Evolutionary conservation across 2,113 vertebrate genomes (phyloP).

Genomic region (Rutilus rutilus): DNA sequence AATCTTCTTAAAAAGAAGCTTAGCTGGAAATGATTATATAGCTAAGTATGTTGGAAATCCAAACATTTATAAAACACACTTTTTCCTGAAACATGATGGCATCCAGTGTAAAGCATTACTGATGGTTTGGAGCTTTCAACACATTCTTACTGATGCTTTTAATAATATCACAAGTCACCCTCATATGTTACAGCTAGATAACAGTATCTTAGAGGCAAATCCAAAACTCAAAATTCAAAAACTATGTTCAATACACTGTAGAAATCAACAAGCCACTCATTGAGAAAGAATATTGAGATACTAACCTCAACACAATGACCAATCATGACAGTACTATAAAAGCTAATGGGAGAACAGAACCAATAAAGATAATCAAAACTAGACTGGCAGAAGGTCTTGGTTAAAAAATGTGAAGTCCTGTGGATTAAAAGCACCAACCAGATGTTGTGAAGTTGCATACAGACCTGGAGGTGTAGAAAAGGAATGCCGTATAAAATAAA

Average conservation of each 20-base stretch:
- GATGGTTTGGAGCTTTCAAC: not conserved
- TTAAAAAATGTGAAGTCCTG: not conserved
- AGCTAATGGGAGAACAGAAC: not conserved
- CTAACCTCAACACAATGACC: not conserved
- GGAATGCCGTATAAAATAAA: conserved; percentile 12
- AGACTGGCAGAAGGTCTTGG: not conserved
- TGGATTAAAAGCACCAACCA: not conserved
- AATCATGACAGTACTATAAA: not conserved
- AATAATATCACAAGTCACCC: not conserved
- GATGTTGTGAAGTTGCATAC: conserved; percentile 1
- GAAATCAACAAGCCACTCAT: not conserved
- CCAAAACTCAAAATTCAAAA: not conserved
- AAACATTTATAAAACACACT: not conserved
- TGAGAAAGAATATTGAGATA: not conserved
- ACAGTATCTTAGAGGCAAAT: not conserved
- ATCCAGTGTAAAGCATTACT: not conserved
- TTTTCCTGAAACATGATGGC: not conserved
- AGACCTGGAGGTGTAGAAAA: not conserved
- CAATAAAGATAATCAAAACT: not conserved
- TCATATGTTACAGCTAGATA: not conserved
- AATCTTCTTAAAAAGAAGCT: not conserved
- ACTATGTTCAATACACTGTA: not conserved
- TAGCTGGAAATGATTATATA: not conserved
- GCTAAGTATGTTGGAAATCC: not conserved
- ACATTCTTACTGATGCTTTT: not conserved